Evolutionary conservation across 2,113 vertebrate genomes (phyloP), one percentile per base, ranked within the genome.

Genomic region (Neolamprologus brichardi): DNA sequence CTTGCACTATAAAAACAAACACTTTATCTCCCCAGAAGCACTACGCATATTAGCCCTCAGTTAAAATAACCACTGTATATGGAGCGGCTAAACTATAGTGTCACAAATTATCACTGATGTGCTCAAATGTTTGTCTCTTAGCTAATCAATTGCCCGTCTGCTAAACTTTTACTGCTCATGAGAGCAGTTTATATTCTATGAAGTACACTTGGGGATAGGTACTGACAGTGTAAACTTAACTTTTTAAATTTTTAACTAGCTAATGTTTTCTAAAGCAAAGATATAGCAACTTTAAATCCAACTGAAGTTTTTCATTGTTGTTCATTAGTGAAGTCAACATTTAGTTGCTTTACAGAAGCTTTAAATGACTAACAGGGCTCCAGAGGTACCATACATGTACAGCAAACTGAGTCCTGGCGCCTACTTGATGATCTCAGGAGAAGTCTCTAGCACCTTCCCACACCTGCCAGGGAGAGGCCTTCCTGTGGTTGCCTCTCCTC

Each of bases 401-500:
- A 83, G 51, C 54, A 83, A 89, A 78, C 18, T 81, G 44, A 79
- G 84, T 84, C 77, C 10, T 82, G 84, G 49, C 12, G 44, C 86
- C 77, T 41, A 46, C 72, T 84, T 62, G 20, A 60, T 54, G 53
- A 83, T 86, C 88, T 84, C 87, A 53, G 18, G 83, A 84, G 83
- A 88, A 79, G 25, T 85, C 82, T 87, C 88, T 15, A 67, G 83
- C 81, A 89, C 90, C 92, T 84, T 87, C 86, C 91, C 86, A 93
- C 91, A 95, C 91, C 94, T 95, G 91, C 87, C 86, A 86, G 87
- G 85, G 89, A 93, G 80, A 78, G 79, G 87, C 89, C 88, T 93
- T 92, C 86, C 80, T 90, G 85, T 14, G 11, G 60, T 80, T 90
- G 82, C 86, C 87, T 91, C 91, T 93, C 92, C 85, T 90, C 89